Conservation (phyloP, 2,113 vertebrate genomes). For the Thamnophis sirtalis region DNA sequence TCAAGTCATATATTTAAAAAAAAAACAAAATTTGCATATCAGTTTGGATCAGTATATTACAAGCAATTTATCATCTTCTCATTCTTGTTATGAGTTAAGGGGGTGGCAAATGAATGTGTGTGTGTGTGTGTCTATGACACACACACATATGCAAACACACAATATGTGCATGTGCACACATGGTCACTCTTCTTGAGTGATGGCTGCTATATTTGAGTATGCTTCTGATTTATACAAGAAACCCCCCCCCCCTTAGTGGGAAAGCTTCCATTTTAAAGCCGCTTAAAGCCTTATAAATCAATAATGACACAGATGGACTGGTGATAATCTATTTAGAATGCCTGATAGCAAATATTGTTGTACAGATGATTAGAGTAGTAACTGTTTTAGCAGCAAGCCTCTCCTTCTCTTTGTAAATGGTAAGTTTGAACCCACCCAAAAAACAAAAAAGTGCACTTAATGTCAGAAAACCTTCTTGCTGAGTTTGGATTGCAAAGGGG, state of each 20-base stretch:
- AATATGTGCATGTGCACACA: constrained; percentile 32
- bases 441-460: constrained; percentile 68
- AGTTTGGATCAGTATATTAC: constrained; percentile 85
- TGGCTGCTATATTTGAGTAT: constrained; percentile 83
- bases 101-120: neutral
- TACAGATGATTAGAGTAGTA: constrained; percentile 97
- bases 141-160: neutral
- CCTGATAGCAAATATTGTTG: constrained; percentile 99
- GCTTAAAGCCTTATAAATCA: constrained; percentile 99
- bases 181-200: constrained; percentile 80
- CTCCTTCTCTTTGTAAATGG: constrained; percentile 74
- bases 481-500: constrained; percentile 72
- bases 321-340: constrained; percentile 99
- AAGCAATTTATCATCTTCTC: constrained; percentile 92
- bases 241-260: constrained; percentile 88
- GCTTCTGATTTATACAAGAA: constrained; percentile 89
- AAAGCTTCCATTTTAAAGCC: constrained; percentile 94
- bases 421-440: constrained; percentile 65
- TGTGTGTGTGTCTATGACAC: neutral
- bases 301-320: constrained; percentile 99
- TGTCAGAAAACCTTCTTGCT: constrained; percentile 71
- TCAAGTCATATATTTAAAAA: constrained; percentile 87
- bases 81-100: constrained; percentile 76
- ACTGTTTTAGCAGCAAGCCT: constrained; percentile 88
- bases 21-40: constrained; percentile 89